Evolutionary conservation across 2,113 vertebrate species (phyloP), one percentile per base, ranked within the genome.

Genomic region (Bos javanicus): DNA sequence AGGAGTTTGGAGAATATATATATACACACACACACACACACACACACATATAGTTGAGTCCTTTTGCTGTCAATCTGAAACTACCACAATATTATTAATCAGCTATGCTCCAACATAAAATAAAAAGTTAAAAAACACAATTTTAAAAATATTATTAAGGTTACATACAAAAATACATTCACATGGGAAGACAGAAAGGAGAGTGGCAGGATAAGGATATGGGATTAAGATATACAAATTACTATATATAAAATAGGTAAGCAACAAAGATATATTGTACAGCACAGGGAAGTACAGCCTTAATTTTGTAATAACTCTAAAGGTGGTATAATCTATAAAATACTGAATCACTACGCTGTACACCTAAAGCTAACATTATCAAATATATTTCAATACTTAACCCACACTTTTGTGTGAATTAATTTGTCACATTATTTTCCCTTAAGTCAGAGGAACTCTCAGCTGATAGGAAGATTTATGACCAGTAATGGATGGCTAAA

Each of bases 391-490:
- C 64, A 36, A 36, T 67, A 36, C 36, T 67, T 67, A 10, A 36
- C 64, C 17, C 17, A 36, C 64, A 67, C 8, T 36, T 67, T 67
- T 67, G 17, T 67, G n/a, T 36, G 17, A 67, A 67, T 67, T 67
- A 67, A 67, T 67, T 21, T 67, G 8, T 67, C 64, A 67, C 64
- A 36, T 67, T 67, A 36, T 90, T 74, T 95, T 93, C 46, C 33
- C 33, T 84, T 83, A 95, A 62, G 13, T 82, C 50, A 95, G n/a
- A 95, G 3, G 50, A 25, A 82, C 7, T 80, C 23, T 7, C 23
- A 91, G 14, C 8, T 95, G 50, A 50, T 17, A 74, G 3, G 21
- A 62, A 91, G 90, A 87, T 85, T 85, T 91, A 54, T 83, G 28
- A 62, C 14, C 21, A 91, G 4, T 82, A 6, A 59, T 33, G 33